Evolutionary conservation across 2,888 invertebrate species (phyloP).

Genomic region (Drosophila trichaetosa): DNA sequence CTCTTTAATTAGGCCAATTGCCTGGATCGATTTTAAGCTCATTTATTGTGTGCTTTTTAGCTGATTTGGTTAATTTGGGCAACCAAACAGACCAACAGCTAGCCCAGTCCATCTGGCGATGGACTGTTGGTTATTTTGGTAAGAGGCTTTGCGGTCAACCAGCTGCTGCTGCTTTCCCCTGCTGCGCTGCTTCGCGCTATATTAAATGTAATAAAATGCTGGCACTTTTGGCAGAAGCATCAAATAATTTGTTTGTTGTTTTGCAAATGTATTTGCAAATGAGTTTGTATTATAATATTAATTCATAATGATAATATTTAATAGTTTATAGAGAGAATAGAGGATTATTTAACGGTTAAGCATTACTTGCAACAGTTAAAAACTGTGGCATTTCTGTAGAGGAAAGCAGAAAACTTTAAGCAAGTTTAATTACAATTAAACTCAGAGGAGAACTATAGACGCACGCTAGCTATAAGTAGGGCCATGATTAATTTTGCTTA

Average conservation of each 20-base stretch:
- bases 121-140: constrained; percentile 22
- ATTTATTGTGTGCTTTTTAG: constrained; percentile 47
- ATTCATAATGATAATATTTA: not conserved
- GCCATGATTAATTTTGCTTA: constrained; percentile 32
- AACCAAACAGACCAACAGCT: constrained; percentile 13
- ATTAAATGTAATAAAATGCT: constrained; percentile 20
- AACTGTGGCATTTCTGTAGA: not conserved
- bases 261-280: not conserved
- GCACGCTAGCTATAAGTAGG: not conserved
- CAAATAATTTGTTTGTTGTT: not conserved
- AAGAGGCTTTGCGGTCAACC: constrained; percentile 50
- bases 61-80: constrained; percentile 58
- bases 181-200: constrained; percentile 9
- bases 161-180: not conserved
- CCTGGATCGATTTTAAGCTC: constrained; percentile 30
- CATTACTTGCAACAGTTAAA: not conserved
- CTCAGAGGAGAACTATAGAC: not conserved
- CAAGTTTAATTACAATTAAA: not conserved
- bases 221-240: not conserved
- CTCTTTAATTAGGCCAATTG: constrained; percentile 49
- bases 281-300: not conserved
- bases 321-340: too few relatives aligned
- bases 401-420: not conserved
- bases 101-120: constrained; percentile 2
- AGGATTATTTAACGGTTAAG: not conserved